phyloP scores from a whole-genome alignment of 2,888 invertebrate species.

The Augochlorella aurata region DNA sequence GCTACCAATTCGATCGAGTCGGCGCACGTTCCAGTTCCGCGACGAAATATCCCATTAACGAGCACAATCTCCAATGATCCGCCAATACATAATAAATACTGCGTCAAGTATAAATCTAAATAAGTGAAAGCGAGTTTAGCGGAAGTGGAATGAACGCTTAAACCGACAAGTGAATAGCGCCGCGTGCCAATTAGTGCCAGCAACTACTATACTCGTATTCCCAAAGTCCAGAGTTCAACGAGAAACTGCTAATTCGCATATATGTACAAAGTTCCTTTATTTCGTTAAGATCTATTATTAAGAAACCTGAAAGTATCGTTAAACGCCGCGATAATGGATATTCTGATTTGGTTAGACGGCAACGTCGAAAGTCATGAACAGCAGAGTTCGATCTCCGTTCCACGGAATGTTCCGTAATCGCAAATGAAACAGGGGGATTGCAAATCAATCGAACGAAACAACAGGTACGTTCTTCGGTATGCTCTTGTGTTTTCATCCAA shows the following conservation, averaged over 20 bases:
- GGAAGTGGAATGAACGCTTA: constrained; percentile 28
- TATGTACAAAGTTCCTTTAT: neutral
- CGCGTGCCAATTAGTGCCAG: constrained; percentile 10
- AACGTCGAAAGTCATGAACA: neutral
- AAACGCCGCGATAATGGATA: neutral
- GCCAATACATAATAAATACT: constrained; percentile 7
- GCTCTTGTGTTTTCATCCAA: neutral
- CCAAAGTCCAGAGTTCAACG: constrained; percentile 28
- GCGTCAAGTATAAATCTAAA: constrained; percentile 23
- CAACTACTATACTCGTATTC: neutral
- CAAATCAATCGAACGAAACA: too few species aligned
- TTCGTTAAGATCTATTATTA: neutral
- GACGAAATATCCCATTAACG: too few species aligned
- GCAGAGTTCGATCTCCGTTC: neutral
- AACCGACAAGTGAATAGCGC: constrained; percentile 28
- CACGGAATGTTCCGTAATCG: neutral
- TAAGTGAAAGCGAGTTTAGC: constrained; percentile 37
- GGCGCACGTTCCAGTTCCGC: too few species aligned
- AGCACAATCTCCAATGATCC: neutral
- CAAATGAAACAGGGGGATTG: too few species aligned
- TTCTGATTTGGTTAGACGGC: neutral
- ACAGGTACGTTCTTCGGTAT: neutral
- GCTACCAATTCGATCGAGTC: too few species aligned
- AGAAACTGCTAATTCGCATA: constrained; percentile 14
- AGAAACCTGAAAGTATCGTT: neutral